Evolutionary conservation across 1,140 invertebrate genomes (phyloP), one percentile per base, ranked within the genome.

Genomic region (Drosophila triauraria): DNA sequence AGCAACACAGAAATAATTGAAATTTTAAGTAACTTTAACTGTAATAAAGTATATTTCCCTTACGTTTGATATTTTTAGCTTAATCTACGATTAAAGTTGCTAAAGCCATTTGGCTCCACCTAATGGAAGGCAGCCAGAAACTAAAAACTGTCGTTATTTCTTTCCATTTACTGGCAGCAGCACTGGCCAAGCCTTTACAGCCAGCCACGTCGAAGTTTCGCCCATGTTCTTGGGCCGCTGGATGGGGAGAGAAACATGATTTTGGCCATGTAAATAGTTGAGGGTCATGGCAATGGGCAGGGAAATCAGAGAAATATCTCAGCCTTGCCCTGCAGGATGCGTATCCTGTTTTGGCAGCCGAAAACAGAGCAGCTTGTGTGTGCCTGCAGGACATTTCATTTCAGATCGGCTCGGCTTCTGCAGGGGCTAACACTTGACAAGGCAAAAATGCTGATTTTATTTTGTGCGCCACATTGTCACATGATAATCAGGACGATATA

Each of bases 371-470:
- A 54, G 12, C 25, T 58, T 63, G 67, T 72, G 59, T 64, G 40
- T 59, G 75, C 57, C 76, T 63, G 76, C 59, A 64, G 76, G 76
- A 78, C 54, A 64, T 78, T 78, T 64, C 17, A 71, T 62, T 64
- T 78, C 68, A 20, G 61, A 57, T 30, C 32, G n/a, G 38, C 44
- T 74, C 57, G 17, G 70, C 25, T 50, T 47, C n/a, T 50, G 50
- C 40, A n/a, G 27, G 47, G 43, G 5, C 38, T 46, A 63, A 54
- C 70, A 76, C 75, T 87, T 76, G 79, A 72, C 75, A 72, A 74
- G 62, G 65, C 75, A 72, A 71, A 90, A 88, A 90, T 88, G 69
- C 85, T 84, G 85, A 90, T 88, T 90, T 88, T 90, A 88, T 88
- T 90, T 81, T 72, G 80, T 72, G 78, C 51, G 62, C 70, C 80